Base-by-base conservation (phyloP, 1,140 invertebrate species). In the Eueides isabella region DNA sequence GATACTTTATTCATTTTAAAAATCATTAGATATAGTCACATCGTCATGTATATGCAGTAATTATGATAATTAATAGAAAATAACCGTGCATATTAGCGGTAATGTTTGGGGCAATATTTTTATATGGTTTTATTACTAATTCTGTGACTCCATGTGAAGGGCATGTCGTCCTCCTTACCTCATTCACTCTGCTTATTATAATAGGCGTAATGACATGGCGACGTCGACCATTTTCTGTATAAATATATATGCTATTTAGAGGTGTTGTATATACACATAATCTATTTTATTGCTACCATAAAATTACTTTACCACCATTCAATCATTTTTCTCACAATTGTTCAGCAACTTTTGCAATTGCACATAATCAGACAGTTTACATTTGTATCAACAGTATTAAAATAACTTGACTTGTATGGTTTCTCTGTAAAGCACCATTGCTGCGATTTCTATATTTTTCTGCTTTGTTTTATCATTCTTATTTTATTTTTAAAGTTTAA, bases 81-180 rank as follows among this genome's bases (percentile, higher is more conserved):
- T 55, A 26, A 26, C 9, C 26, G 19, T n/a, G 48, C 6, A 55
- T 55, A 26, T 55, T 55, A 55, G 19, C 48, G 48, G 48, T n/a
- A n/a, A 55, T 55, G 9, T 55, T 55, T 26, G 69, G 33, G 69
- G 69, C 69, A 71, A 71, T 71, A 71, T 71, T 71, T 71, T 71
- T 71, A 65, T 64, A 71, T 41, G 29, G 11, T 64, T 71, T 62
- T 64, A 71, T 71, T 55, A 55, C 19, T 55, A 55, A 55, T 55
- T 7, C 5, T 38, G 19, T 55, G 9, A 55, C 23, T 26, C 7
- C 48, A 23, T 55, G 11, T 55, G 16, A 23, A 12, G 23, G 11
- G 48, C 9, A 23, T 55, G 19, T 55, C 48, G 23, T 55, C 48
- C 11, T 55, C 19, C 48, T 55, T 55, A 55, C 48, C 48, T 26